phyloP scores from a whole-genome alignment of 2,797 vertebrate genomes.

The Pyrrhura leucotis region DNA sequence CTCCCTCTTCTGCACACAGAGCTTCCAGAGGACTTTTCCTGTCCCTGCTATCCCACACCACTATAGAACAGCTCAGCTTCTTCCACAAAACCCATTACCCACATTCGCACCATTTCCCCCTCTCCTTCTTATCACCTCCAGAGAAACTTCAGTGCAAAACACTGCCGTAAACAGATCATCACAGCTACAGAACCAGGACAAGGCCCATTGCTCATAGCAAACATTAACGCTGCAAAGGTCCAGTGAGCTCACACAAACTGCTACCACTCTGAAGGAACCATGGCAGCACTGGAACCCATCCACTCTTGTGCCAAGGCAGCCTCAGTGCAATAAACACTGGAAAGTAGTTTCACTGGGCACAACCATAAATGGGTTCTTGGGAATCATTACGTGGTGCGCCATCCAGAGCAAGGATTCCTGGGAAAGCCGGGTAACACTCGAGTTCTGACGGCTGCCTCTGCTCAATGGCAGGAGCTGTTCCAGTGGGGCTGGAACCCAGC shows the following conservation, averaged over 20 bases:
- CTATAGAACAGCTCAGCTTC: background rate
- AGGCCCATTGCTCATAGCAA: background rate
- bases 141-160: background rate
- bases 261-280: background rate
- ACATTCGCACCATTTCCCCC: background rate
- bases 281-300: background rate
- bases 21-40: background rate
- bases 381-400: background rate
- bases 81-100: background rate
- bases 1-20: background rate
- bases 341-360: background rate
- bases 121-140: background rate
- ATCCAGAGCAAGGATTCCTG: background rate
- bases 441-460: background rate
- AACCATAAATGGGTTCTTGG: background rate
- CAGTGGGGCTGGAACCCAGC: background rate
- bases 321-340: background rate
- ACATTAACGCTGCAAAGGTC: background rate
- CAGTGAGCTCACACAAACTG: background rate
- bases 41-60: background rate
- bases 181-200: background rate
- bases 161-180: background rate
- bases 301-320: background rate
- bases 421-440: fast-evolving
- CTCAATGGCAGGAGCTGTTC: background rate